These are phyloP conservation scores for Sebastes matsubarae DNA, from an alignment of 2,797 vertebrate genomes.

Conservation along the genomic window DNA sequence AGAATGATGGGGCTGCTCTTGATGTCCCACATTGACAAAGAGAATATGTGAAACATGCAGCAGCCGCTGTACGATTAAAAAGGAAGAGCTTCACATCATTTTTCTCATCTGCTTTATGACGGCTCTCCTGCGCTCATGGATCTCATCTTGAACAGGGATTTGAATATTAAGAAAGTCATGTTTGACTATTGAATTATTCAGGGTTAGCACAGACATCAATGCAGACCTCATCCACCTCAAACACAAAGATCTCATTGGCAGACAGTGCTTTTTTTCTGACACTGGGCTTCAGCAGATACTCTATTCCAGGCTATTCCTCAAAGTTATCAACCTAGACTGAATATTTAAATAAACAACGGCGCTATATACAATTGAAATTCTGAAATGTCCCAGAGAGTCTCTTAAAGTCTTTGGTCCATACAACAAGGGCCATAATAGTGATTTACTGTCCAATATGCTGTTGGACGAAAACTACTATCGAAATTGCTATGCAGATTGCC, in stretches of 20 bases:
- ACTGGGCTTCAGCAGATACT: slow-evolving; percentile 4
- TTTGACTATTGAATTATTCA: slow-evolving; percentile 63
- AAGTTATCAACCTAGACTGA: background rate
- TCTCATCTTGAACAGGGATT: slow-evolving; percentile 43
- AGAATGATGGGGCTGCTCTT: slow-evolving; percentile 29
- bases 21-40: slow-evolving; percentile 47
- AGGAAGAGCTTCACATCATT: slow-evolving; percentile 16
- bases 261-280: slow-evolving; percentile 8
- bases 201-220: slow-evolving; percentile 27
- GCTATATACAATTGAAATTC: background rate
- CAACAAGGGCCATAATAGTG: background rate
- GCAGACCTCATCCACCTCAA: slow-evolving; percentile 36
- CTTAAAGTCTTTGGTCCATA: background rate
- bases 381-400: background rate
- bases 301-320: background rate
- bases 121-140: slow-evolving; percentile 28
- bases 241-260: slow-evolving; percentile 34
- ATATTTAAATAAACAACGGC: slow-evolving; percentile 30
- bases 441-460: background rate
- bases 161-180: slow-evolving; percentile 53
- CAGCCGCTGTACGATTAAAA: slow-evolving; percentile 21
- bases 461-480: background rate
- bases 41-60: slow-evolving; percentile 42
- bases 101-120: slow-evolving; percentile 29
- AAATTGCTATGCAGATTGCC: background rate